Evolutionary conservation across 1,140 invertebrate species (phyloP), one percentile per base, ranked within the genome.

Genomic region (Calephelis nemesis): DNA sequence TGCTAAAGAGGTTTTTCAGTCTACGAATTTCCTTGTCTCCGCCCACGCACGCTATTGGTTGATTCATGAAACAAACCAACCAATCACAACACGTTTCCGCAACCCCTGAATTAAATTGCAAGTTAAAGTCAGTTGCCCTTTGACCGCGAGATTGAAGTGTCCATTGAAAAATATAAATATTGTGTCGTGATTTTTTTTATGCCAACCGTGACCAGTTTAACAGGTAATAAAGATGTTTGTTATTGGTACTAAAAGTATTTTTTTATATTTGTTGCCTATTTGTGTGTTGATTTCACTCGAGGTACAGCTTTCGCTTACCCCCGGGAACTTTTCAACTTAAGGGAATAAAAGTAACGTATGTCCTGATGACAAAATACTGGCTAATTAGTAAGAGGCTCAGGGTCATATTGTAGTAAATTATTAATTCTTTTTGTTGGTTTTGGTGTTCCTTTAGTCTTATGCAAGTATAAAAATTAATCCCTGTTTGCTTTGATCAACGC

Each of bases 71-170:
- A 40, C 12, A 49, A 10, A 30, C 50, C 71, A 48, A 68, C 84
- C 82, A 86, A 84, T 81, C 67, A 68, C 60, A 71, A n/a, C 5
- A 19, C 60, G 49, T 40, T 42, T 65, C 60, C 69, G 47, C 72
- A 74, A 75, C 81, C 81, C 78, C 65, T 62, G 83, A 83, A 75
- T 69, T 78, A 85, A 85, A 84, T 83, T 75, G 66, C 82, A 85
- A 73, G 78, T 81, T 78, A 76, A 68, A 69, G 40, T 76, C 82
- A 88, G 83, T 88, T 66, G 63, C 15, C 45, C 50, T 71, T 45
- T 13, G 63, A 52, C 39, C 60, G 66, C 68, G 65, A 8, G n/a
- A 30, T 5, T 63, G 69, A 15, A 68, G 54, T 68, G 70, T 60
- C 62, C 64, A 9, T 30, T 70, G 68, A 60, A 58, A 48, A 70